A percentile compares a stretch with the other conserved stretches of the same genome.
Evolutionary conservation across 2,888 invertebrate genomes (phyloP).

Genomic region (Lepidocyrtoides sp.): DNA sequence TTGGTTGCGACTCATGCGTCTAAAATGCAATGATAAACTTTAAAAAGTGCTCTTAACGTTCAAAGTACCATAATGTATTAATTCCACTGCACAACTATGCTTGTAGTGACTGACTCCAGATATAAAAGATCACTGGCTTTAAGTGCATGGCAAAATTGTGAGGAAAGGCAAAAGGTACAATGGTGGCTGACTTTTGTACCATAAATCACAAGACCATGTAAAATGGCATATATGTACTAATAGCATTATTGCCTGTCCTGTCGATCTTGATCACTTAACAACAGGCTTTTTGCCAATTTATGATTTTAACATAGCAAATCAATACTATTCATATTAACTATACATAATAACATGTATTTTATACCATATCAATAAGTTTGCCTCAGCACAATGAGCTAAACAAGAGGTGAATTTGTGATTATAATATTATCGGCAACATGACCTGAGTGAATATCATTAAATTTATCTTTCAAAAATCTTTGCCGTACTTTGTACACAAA

Average conservation of each 20-base stretch:
- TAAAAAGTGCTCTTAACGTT: not conserved
- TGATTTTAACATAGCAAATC: not conserved
- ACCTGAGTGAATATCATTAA: constrained; percentile 22
- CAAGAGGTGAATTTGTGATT: not conserved
- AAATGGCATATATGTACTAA: not conserved
- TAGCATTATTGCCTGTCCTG: not conserved
- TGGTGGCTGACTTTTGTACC: not conserved
- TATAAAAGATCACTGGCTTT: not conserved
- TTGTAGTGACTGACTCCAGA: not conserved
- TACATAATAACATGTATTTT: no score
- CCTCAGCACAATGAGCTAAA: not conserved
- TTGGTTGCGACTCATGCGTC: constrained; percentile 16
- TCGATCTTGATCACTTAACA: constrained; percentile 12
- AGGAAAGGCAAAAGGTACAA: not conserved
- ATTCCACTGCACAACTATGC: not conserved
- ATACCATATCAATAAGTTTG: no score
- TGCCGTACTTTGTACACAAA: not conserved
- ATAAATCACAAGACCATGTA: not conserved
- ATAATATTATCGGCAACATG: not conserved
- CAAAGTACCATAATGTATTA: not conserved
- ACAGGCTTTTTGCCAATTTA: constrained; percentile 27
- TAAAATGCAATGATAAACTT: constrained; percentile 24
- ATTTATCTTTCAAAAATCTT: constrained; percentile 33
- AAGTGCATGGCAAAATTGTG: not conserved
- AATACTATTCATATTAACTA: no score